Evolutionary conservation across 1,140 invertebrate species (phyloP), one percentile per base, ranked within the genome.

Genomic region (Macrobrachium nipponense): DNA sequence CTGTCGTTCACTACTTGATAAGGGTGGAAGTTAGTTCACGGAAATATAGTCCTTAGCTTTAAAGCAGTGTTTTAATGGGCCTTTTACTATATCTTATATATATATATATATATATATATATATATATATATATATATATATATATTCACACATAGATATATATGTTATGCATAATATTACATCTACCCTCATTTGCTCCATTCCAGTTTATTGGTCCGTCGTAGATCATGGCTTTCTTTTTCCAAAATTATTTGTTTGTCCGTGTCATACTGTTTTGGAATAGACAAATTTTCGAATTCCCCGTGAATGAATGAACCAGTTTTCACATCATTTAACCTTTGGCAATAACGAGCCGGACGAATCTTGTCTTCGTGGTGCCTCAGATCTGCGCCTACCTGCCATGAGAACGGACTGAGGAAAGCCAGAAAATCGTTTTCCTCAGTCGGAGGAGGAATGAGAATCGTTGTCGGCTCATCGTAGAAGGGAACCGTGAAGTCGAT

Each of bases 401-500:
- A 72, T 14, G 86, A 80, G 66, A 90, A 90, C 27, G 90, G 90
- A 60, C 89, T 68, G 15, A 90, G 89, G 60, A 90, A 89, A 17
- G 90, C 90, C 0, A 89, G 87, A 20, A 90, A 78, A 78, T 90
- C 90, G 70, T 88, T 88, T 14, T 89, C 82, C 78, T 88, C 87
- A 2, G 68, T 78, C 20, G 90, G 90, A 14, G 90, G 78, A 14
- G 90, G 90, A 75, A 90, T 90, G 12, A 91, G 85, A 77, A 91
- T 90, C 23, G 88, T 88, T 15, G 90, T 88, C 5, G 90, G 89
- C 59, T 91, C 90, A 68, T 90, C 89, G 77, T 90, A 89, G 85
- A 91, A 92, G 8, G 91, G 89, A 14, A 90, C 88, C 2, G 91
- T 92, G 88, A 92, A 92, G 81, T 92, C 91, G 23, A 92, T 89